Conservation (phyloP, 2,113 vertebrate species). For the Pterocles orientalis region DNA sequence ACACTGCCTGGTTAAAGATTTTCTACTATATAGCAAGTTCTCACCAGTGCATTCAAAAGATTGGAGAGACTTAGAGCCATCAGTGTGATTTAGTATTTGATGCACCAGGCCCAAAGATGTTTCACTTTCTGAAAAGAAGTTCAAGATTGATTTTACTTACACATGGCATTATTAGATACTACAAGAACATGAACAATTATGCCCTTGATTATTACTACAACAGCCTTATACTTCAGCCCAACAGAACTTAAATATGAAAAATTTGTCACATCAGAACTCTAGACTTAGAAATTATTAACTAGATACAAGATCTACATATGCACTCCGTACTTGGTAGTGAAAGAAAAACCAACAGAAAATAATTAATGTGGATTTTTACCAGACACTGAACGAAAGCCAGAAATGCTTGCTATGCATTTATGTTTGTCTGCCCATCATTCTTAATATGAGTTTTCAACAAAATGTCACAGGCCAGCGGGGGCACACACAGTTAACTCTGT, state of each 20-base stretch:
- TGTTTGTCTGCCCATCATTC: neutral
- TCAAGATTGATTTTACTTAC: conserved; percentile 46
- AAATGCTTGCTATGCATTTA: neutral
- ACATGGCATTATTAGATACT: conserved; percentile 3
- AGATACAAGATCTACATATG: neutral
- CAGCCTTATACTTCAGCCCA: neutral
- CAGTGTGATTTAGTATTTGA: conserved; percentile 57
- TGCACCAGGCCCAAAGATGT: conserved; percentile 51
- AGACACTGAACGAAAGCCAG: neutral
- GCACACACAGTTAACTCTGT: neutral
- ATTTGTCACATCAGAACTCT: neutral
- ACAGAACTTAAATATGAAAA: neutral
- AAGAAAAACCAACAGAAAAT: neutral
- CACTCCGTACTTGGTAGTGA: neutral
- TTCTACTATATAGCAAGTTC: conserved; percentile 49
- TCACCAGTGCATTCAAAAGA: conserved; percentile 59
- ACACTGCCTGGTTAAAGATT: conserved; percentile 12
- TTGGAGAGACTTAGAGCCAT: conserved; percentile 56
- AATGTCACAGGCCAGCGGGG: neutral
- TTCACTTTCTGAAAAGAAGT: conserved; percentile 62
- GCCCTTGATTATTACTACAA: neutral
- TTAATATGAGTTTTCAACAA: accelerated
- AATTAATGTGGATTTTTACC: neutral
- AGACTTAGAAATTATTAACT: neutral
- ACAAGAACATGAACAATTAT: neutral